These are phyloP conservation scores for Epistrophe grossulariae DNA, from an alignment of 2,888 invertebrate genomes.

Conservation along the genomic window DNA sequence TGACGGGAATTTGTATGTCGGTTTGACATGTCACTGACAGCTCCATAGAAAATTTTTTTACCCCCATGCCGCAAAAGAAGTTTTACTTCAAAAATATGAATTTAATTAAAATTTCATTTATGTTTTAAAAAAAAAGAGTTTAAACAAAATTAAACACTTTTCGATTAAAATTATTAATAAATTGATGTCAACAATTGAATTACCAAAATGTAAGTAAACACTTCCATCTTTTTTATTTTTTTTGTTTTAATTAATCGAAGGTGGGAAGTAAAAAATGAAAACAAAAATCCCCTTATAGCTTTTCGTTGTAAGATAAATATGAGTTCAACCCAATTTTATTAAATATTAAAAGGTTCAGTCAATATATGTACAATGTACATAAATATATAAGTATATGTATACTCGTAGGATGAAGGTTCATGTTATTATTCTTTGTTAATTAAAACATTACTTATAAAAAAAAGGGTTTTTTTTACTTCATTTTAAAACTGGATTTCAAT, in stretches of 20 bases:
- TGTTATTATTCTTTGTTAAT: not conserved
- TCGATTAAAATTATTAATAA: slow-evolving; percentile 27
- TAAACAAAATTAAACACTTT: not conserved
- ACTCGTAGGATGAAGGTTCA: not conserved
- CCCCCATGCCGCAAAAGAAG: too few species aligned
- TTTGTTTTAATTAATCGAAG: slow-evolving; percentile 42
- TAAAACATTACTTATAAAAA: not conserved
- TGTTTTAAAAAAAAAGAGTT: not conserved
- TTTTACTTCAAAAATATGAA: too few species aligned
- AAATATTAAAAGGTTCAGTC: not conserved
- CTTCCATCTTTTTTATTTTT: not conserved
- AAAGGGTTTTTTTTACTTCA: not conserved
- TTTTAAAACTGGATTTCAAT: not conserved
- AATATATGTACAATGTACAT: too few species aligned
- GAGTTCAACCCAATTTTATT: slow-evolving; percentile 13
- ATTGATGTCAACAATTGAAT: slow-evolving; percentile 27
- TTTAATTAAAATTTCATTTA: not conserved
- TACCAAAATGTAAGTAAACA: slow-evolving; percentile 9
- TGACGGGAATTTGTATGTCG: too few species aligned
- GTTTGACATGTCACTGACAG: too few species aligned
- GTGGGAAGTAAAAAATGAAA: slow-evolving; percentile 4
- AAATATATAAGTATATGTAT: not conserved
- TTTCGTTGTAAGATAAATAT: slow-evolving; percentile 11
- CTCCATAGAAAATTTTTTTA: too few species aligned
- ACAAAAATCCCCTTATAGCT: not conserved